These are phyloP conservation scores for Patagioenas fasciata DNA, from an alignment of 2,113 vertebrate genomes.

Conservation along the genomic window DNA sequence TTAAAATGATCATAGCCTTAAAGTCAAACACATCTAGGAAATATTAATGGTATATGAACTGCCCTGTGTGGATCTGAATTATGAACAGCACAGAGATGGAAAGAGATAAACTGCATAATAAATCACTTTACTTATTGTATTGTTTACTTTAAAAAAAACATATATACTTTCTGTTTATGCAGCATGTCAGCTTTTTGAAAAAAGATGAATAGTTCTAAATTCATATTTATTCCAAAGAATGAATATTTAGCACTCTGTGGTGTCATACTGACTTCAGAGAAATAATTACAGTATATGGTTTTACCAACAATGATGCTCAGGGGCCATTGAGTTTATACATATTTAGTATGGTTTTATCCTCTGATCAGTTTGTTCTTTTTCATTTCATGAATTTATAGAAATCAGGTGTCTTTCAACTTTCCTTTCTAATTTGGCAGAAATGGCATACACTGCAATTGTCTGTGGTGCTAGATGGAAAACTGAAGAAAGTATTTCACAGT, in stretches of 20 bases:
- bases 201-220: constrained; percentile 77
- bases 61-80: constrained; percentile 76
- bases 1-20: constrained; percentile 80
- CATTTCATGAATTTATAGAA: constrained; percentile 57
- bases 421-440: constrained; percentile 40
- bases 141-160: constrained; percentile 67
- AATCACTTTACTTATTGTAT: constrained; percentile 77
- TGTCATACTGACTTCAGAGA: constrained; percentile 65
- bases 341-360: constrained; percentile 58
- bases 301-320: constrained; percentile 48
- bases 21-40: constrained; percentile 73
- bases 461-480: constrained; percentile 38
- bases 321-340: constrained; percentile 46
- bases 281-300: constrained; percentile 73
- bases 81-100: constrained; percentile 76
- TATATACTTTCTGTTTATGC: constrained; percentile 76
- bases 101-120: constrained; percentile 83
- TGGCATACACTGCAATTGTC: background rate
- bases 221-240: constrained; percentile 75
- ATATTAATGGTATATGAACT: constrained; percentile 78
- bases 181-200: constrained; percentile 73
- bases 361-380: constrained; percentile 55
- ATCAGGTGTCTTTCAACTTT: constrained; percentile 34
- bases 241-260: constrained; percentile 72
- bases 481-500: constrained; percentile 15